Evolutionary conservation across 2,797 vertebrate species (phyloP).

Genomic region (Spizella passerina): DNA sequence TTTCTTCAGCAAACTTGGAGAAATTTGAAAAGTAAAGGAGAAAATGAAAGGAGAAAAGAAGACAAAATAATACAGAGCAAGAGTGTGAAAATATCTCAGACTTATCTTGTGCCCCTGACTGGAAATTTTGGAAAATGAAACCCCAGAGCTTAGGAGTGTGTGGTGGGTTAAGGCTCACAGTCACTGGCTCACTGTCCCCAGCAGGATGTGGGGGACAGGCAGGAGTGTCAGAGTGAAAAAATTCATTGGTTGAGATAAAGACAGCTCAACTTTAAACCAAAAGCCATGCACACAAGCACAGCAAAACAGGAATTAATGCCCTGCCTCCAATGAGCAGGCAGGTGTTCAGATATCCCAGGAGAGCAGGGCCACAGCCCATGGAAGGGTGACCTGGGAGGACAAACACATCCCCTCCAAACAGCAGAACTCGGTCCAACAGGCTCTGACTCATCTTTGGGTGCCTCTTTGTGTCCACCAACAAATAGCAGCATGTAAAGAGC

Average conservation of each 20-base stretch:
- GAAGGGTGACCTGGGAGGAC: rapidly evolving
- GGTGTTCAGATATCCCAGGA: neutral
- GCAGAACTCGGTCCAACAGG: neutral
- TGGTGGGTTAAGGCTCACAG: neutral
- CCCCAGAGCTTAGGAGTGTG: neutral
- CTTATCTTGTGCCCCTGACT: neutral
- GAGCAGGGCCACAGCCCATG: neutral
- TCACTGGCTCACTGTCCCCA: neutral
- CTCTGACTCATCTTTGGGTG: neutral
- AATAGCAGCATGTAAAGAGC: neutral
- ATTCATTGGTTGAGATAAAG: neutral
- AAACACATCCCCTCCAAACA: neutral
- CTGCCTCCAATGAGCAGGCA: neutral
- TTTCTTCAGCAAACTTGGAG: neutral
- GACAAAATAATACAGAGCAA: neutral
- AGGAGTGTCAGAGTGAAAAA: neutral
- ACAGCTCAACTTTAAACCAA: neutral
- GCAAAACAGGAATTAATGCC: neutral
- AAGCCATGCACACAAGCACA: neutral
- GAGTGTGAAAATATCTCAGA: neutral
- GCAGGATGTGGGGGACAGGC: neutral
- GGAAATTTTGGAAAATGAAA: neutral
- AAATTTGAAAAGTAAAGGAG: neutral
- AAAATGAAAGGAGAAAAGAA: neutral
- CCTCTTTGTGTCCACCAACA: neutral